Conservation (phyloP, 2,888 invertebrate species). For the Beris morrisii region DNA sequence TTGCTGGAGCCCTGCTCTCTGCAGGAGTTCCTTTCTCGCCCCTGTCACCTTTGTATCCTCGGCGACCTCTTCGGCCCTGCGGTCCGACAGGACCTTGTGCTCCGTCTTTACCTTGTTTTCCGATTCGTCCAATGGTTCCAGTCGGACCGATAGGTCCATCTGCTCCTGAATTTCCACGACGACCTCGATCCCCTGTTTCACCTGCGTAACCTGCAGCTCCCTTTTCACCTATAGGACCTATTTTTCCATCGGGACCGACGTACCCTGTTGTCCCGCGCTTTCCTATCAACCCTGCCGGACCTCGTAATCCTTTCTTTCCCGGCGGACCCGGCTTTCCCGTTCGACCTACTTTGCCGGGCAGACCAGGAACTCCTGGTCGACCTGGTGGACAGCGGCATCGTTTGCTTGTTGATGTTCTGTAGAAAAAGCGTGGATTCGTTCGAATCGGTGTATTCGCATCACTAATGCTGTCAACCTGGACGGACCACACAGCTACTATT, state of each 20-base stretch:
- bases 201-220: slow-evolving; percentile 4
- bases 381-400: slow-evolving; percentile 15
- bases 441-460: background rate
- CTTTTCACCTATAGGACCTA: slow-evolving; percentile 5
- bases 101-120: slow-evolving; percentile 5
- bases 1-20: background rate
- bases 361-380: slow-evolving; percentile 16
- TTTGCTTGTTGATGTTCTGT: background rate
- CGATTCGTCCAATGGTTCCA: slow-evolving; percentile 1
- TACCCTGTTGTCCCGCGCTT: background rate
- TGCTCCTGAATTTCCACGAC: slow-evolving; percentile 3
- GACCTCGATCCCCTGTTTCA: slow-evolving; percentile 6
- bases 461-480: too few species aligned
- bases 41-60: background rate
- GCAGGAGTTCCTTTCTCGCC: slow-evolving; percentile 8
- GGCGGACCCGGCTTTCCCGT: slow-evolving; percentile 9
- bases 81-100: background rate
- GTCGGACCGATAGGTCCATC: background rate
- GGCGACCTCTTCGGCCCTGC: slow-evolving; percentile 2
- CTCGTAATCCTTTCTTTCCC: slow-evolving; percentile 11
- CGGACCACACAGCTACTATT: background rate
- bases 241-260: slow-evolving; percentile 7
- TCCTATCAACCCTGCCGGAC: slow-evolving; percentile 1
- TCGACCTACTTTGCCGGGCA: background rate
- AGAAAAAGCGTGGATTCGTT: slow-evolving; percentile 16